A percentile compares a stretch with the other conserved stretches of the same genome.
Evolutionary conservation across 2,113 vertebrate species (phyloP).

Genomic region (Anhinga anhinga): DNA sequence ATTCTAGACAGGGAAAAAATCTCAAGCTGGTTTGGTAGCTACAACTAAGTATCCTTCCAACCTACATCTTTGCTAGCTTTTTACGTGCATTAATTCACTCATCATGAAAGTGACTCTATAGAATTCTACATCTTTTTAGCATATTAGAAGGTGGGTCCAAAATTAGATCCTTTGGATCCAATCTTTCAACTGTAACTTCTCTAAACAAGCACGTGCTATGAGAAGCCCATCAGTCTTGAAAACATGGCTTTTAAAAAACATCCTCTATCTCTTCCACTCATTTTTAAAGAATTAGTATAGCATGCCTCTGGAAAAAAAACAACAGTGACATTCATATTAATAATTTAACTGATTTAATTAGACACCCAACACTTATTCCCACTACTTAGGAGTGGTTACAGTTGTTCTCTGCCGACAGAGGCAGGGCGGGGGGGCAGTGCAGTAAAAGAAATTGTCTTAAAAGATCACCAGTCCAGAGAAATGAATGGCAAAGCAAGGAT

Average conservation of each 20-base stretch:
- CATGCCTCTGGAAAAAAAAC: neutral
- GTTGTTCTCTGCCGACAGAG: neutral
- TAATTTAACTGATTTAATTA: neutral
- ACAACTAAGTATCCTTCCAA: neutral
- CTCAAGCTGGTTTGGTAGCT: neutral
- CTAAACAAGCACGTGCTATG: neutral
- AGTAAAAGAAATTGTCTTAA: neutral
- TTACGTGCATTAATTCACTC: neutral
- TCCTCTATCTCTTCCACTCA: neutral
- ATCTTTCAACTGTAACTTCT: neutral
- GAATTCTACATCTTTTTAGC: neutral
- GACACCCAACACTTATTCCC: neutral
- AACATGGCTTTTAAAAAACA: neutral
- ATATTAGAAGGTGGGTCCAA: neutral
- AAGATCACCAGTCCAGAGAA: neutral
- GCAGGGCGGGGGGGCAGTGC: rapidly evolving
- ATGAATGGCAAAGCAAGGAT: neutral
- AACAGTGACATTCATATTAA: neutral
- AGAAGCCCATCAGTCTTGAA: neutral
- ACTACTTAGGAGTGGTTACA: neutral
- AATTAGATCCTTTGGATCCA: neutral
- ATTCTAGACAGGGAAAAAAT: neutral
- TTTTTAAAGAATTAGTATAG: neutral
- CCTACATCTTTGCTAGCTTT: neutral
- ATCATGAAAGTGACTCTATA: neutral